These are phyloP conservation scores for Ooceraea biroi DNA, from an alignment of 1,140 invertebrate species.

Conservation along the genomic window DNA sequence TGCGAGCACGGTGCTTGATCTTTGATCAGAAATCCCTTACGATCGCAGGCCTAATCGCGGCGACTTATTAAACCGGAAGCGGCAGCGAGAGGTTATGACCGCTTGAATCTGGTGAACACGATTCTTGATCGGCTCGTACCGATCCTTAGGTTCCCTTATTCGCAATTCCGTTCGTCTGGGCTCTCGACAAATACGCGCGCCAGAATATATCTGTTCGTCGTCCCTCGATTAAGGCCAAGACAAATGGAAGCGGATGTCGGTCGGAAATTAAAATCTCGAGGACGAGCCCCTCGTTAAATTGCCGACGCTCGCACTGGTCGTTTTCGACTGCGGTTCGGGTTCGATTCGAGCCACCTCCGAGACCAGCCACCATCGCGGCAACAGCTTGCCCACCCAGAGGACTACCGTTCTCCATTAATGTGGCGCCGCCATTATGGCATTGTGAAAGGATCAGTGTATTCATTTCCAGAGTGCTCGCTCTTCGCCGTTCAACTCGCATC, in stretches of 20 bases:
- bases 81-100: slow-evolving; percentile 12
- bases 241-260: slow-evolving; percentile 73
- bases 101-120: slow-evolving; percentile 44
- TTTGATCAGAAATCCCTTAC: background rate
- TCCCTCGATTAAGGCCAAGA: slow-evolving; percentile 72
- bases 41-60: slow-evolving; percentile 1
- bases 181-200: slow-evolving; percentile 57
- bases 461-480: background rate
- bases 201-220: slow-evolving; percentile 50
- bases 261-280: slow-evolving; percentile 76
- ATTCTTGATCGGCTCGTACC: slow-evolving; percentile 26
- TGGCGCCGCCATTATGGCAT: background rate
- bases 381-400: slow-evolving; percentile 5
- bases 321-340: slow-evolving; percentile 51
- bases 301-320: slow-evolving; percentile 35
- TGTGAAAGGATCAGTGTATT: slow-evolving; percentile 11
- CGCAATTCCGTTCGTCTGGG: slow-evolving; percentile 27
- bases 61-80: slow-evolving; percentile 25
- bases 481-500: background rate
- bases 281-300: slow-evolving; percentile 69
- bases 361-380: slow-evolving; percentile 20
- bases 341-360: slow-evolving; percentile 52
- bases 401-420: slow-evolving; percentile 32
- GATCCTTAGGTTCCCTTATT: slow-evolving; percentile 47
- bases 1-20: background rate